These are phyloP conservation scores for Drosophila tani DNA, from an alignment of 1,140 invertebrate species.

Conservation along the genomic window DNA sequence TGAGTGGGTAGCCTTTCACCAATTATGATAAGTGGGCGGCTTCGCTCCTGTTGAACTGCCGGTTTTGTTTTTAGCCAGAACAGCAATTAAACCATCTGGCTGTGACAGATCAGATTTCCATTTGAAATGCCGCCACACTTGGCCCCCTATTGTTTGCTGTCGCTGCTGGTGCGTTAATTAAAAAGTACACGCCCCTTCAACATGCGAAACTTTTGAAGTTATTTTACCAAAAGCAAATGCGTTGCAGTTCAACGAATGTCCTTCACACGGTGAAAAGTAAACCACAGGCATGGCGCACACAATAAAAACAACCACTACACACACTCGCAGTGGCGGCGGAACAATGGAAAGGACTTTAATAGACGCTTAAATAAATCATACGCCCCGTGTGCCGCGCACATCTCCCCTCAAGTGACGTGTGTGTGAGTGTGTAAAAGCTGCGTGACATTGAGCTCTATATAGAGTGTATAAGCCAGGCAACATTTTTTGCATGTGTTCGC, in stretches of 20 bases:
- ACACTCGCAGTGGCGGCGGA: constrained; percentile 17
- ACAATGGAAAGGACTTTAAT: constrained; percentile 71
- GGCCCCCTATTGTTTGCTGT: neutral
- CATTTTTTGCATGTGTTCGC: constrained; percentile 49
- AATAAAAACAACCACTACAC: constrained; percentile 28
- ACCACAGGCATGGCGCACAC: constrained; percentile 15
- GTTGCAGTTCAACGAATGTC: constrained; percentile 71
- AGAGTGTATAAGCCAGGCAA: constrained; percentile 10
- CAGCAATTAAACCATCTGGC: constrained; percentile 35
- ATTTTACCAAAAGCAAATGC: constrained; percentile 41
- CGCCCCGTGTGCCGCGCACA: constrained; percentile 56
- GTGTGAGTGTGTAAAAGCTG: constrained; percentile 18
- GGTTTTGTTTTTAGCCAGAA: constrained; percentile 11
- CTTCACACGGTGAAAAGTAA: constrained; percentile 56
- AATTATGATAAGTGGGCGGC: neutral
- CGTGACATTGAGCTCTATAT: constrained; percentile 68
- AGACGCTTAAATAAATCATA: constrained; percentile 77
- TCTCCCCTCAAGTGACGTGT: constrained; percentile 20
- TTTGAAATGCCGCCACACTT: constrained; percentile 16
- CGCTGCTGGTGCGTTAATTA: constrained; percentile 49
- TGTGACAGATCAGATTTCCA: constrained; percentile 32
- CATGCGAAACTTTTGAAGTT: constrained; percentile 57
- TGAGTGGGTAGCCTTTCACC: neutral
- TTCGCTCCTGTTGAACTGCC: neutral
- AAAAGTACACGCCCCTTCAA: constrained; percentile 42